Conservation (phyloP, 2,888 invertebrate genomes). For the Biston stratarius region DNA sequence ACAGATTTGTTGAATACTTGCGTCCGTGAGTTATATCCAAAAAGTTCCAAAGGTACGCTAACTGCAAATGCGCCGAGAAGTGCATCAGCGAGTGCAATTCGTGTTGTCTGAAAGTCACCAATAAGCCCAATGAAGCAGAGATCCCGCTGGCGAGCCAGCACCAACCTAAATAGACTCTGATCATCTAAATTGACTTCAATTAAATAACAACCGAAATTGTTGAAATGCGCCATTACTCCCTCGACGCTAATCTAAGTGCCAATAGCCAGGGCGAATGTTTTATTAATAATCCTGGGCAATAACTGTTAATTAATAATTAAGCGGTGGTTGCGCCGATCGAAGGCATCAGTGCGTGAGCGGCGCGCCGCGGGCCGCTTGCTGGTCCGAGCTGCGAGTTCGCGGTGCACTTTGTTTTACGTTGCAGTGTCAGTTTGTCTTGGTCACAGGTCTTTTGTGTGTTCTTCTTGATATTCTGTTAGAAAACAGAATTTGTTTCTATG, state of each 20-base stretch:
- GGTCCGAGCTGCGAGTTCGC: slow-evolving; percentile 7
- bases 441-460: slow-evolving; percentile 2
- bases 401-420: slow-evolving; percentile 18
- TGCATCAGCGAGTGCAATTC: slow-evolving; percentile 86
- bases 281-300: slow-evolving; percentile 82
- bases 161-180: slow-evolving; percentile 87
- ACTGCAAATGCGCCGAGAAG: slow-evolving; percentile 77
- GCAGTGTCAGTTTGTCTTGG: not conserved
- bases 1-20: slow-evolving; percentile 2
- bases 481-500: not conserved
- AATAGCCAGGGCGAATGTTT: slow-evolving; percentile 85
- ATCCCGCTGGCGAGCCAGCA: slow-evolving; percentile 85
- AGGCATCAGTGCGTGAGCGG: slow-evolving; percentile 67
- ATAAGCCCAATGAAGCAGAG: slow-evolving; percentile 87
- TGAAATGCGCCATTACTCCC: slow-evolving; percentile 87
- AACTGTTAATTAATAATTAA: slow-evolving; percentile 85
- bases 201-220: slow-evolving; percentile 87
- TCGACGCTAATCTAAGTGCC: slow-evolving; percentile 86
- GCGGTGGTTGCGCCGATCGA: slow-evolving; percentile 67
- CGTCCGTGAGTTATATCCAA: slow-evolving; percentile 60
- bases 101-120: slow-evolving; percentile 86
- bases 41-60: slow-evolving; percentile 50
- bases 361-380: slow-evolving; percentile 46
- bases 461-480: not conserved
- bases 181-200: slow-evolving; percentile 87